A percentile compares a stretch with the other conserved stretches of the same genome.
These are phyloP conservation scores for Mimas tiliae DNA, from an alignment of 2,888 invertebrate genomes.

Conservation along the genomic window DNA sequence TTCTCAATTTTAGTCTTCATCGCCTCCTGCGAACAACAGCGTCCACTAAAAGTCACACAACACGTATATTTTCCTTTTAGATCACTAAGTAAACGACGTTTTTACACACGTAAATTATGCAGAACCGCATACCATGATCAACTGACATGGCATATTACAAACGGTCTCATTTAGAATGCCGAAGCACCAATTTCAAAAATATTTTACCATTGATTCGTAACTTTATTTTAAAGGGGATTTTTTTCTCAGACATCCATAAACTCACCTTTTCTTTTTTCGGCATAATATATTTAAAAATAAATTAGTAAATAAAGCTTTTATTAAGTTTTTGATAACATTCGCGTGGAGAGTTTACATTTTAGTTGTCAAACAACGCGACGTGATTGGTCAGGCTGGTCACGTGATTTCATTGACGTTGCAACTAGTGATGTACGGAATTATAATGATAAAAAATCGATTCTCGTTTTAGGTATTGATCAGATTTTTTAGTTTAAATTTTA, in stretches of 20 bases:
- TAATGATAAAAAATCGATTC: background rate
- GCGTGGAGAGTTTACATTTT: conserved; percentile 64
- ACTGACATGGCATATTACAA: conserved; percentile 76
- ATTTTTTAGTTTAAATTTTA: background rate
- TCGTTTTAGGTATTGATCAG: background rate
- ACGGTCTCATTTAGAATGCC: conserved; percentile 64
- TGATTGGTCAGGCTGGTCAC: conserved; percentile 60
- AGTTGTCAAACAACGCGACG: conserved; percentile 47
- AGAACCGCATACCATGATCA: conserved; percentile 71
- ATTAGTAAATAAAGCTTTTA: conserved; percentile 62
- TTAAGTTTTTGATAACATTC: conserved; percentile 61
- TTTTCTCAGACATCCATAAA: conserved; percentile 40
- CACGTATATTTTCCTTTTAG: conserved; percentile 56
- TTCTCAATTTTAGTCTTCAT: conserved; percentile 86
- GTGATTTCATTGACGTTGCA: conserved; percentile 66
- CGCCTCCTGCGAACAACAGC: conserved; percentile 79
- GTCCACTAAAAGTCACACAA: conserved; percentile 71
- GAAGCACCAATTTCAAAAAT: conserved; percentile 53
- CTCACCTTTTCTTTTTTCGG: conserved; percentile 71
- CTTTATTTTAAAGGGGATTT: conserved; percentile 32
- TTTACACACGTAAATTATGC: conserved; percentile 73
- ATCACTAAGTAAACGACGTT: conserved; percentile 61
- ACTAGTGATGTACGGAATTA: conserved; percentile 42
- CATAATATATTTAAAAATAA: conserved; percentile 51
- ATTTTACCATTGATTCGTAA: conserved; percentile 38